These are phyloP conservation scores for Cephus runcator DNA, from an alignment of 2,888 invertebrate genomes.

Conservation along the genomic window DNA sequence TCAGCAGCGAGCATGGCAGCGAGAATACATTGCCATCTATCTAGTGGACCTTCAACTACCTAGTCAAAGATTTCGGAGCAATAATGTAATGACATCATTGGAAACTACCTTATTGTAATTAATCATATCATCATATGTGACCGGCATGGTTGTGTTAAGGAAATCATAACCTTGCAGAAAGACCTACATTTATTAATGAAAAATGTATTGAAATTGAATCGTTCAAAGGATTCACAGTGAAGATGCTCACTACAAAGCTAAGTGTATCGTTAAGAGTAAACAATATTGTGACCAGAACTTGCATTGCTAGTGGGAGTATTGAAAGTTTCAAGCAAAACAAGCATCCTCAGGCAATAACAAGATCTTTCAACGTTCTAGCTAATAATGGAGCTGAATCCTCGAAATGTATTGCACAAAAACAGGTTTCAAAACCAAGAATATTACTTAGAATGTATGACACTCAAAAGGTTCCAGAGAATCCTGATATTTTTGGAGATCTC, in stretches of 20 bases:
- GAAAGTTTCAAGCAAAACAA: background rate
- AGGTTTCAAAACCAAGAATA: background rate
- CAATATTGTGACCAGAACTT: slow-evolving; percentile 10
- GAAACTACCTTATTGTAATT: background rate
- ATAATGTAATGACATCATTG: background rate
- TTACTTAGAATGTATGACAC: background rate
- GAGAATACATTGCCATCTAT: background rate
- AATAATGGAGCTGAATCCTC: background rate
- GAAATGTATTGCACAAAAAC: background rate
- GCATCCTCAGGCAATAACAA: background rate
- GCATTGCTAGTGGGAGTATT: background rate
- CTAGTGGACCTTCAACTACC: background rate
- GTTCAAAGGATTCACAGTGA: background rate
- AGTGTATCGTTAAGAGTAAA: slow-evolving; percentile 14
- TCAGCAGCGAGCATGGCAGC: background rate
- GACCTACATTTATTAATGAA: background rate
- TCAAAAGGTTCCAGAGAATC: slow-evolving; percentile 24
- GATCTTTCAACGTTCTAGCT: background rate
- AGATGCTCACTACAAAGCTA: slow-evolving; percentile 20
- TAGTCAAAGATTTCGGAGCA: background rate
- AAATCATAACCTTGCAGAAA: background rate
- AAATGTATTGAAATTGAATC: background rate
- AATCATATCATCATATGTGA: background rate
- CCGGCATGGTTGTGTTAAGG: background rate
- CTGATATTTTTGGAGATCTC: slow-evolving; percentile 47